Conservation (phyloP, 1,140 invertebrate genomes). For the Hyphantria cunea region DNA sequence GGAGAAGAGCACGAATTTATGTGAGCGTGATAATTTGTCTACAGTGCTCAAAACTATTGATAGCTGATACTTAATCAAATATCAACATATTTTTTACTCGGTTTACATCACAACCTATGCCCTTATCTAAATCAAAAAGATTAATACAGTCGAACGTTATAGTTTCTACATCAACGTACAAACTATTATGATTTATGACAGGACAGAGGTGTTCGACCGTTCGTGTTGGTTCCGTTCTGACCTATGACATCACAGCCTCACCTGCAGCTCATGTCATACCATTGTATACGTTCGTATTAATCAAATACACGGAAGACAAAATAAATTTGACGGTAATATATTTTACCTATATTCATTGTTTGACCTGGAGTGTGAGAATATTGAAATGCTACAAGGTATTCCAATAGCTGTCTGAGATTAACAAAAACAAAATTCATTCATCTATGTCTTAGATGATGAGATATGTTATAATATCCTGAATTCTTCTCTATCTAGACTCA, state of each 20-base stretch:
- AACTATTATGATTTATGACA: slow-evolving; percentile 19
- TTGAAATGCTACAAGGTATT: too few species aligned
- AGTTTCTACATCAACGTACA: slow-evolving; percentile 23
- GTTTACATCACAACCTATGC: slow-evolving; percentile 8
- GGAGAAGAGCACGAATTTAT: too few species aligned
- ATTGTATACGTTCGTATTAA: slow-evolving; percentile 18
- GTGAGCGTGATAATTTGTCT: too few species aligned
- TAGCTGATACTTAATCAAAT: too few species aligned
- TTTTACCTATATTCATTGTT: background rate
- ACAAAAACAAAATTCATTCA: too few species aligned
- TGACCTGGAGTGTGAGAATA: slow-evolving; percentile 11
- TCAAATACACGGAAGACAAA: slow-evolving; percentile 18
- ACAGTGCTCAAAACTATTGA: too few species aligned
- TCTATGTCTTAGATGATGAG: too few species aligned
- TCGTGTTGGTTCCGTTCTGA: slow-evolving; percentile 9
- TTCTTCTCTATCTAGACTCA: too few species aligned
- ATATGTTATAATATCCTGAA: too few species aligned
- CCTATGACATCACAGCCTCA: slow-evolving; percentile 24
- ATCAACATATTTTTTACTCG: too few species aligned
- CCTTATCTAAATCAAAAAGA: slow-evolving; percentile 24
- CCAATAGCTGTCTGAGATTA: too few species aligned
- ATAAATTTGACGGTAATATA: slow-evolving; percentile 8
- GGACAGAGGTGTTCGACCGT: slow-evolving; percentile 18
- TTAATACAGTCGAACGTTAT: slow-evolving; percentile 9
- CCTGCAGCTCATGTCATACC: slow-evolving; percentile 5